phyloP scores from a whole-genome alignment of 53 echinoderm and acorn worm species.

The Temnopleurus reevesii region DNA sequence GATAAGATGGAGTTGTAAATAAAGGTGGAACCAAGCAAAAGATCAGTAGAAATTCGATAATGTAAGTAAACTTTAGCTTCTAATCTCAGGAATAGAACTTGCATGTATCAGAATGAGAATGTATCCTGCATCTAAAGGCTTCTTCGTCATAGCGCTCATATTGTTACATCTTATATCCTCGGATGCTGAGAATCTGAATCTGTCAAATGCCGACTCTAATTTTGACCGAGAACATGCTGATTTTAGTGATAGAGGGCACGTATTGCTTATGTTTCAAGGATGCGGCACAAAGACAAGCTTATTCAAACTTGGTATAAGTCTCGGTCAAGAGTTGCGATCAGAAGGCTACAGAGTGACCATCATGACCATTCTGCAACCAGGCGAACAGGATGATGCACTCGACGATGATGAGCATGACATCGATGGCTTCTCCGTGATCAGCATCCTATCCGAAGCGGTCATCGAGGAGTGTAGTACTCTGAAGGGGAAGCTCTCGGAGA shows the following conservation, averaged over 20 bases:
- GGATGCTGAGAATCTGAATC: too few species aligned
- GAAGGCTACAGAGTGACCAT: neutral
- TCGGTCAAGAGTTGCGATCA: neutral
- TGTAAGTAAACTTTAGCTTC: too few species aligned
- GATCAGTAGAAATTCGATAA: too few species aligned
- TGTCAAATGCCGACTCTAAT: too few species aligned
- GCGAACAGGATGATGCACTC: neutral
- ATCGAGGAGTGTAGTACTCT: neutral
- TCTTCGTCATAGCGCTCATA: too few species aligned
- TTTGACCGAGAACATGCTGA: too few species aligned
- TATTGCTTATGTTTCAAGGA: constrained; percentile 49
- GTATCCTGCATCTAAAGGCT: too few species aligned
- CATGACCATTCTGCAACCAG: neutral
- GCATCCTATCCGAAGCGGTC: neutral
- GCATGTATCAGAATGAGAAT: too few species aligned
- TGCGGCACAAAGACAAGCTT: constrained; percentile 36
- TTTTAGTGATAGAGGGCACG: neutral
- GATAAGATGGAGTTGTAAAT: too few species aligned
- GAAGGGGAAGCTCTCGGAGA: neutral
- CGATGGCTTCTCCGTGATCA: neutral
- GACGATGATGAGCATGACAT: neutral
- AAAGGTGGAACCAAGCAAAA: too few species aligned
- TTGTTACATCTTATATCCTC: too few species aligned
- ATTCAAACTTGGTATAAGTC: constrained; percentile 14
- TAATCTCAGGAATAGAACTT: too few species aligned